Percentiles rank a stretch among this genome's conserved stretches.
Evolutionary conservation across 2,113 vertebrate species (phyloP).

Genomic region (Crocuta crocuta): DNA sequence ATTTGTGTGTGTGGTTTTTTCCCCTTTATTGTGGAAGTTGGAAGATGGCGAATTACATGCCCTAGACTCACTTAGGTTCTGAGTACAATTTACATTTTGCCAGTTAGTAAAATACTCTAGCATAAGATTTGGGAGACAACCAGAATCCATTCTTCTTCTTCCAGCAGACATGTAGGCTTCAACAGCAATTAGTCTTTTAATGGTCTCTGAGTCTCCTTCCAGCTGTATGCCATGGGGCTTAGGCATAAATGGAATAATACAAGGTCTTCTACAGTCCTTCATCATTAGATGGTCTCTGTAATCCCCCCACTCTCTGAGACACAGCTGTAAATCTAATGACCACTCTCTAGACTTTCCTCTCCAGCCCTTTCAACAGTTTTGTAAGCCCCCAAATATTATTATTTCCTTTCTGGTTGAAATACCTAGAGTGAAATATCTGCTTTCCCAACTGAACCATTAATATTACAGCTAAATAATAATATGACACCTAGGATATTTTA

Average conservation of each 20-base stretch:
- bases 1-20: neutral
- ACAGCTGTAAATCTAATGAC: neutral
- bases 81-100: neutral
- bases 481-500: neutral
- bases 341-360: neutral
- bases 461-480: neutral
- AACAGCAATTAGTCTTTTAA: neutral
- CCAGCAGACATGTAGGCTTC: neutral
- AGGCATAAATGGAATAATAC: too few relatives aligned
- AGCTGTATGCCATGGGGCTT: neutral
- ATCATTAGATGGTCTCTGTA: neutral
- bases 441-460: neutral
- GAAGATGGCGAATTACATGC: neutral
- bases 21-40: neutral
- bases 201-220: neutral
- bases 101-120: neutral
- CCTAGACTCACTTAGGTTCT: neutral
- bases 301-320: neutral
- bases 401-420: conserved; percentile 4
- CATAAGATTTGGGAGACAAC: neutral
- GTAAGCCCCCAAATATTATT: neutral
- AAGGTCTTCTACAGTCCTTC: neutral
- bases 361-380: neutral
- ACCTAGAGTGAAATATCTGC: neutral
- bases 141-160: neutral